These are phyloP conservation scores for Drosophila mimica DNA, from an alignment of 2,888 invertebrate genomes.

Conservation along the genomic window DNA sequence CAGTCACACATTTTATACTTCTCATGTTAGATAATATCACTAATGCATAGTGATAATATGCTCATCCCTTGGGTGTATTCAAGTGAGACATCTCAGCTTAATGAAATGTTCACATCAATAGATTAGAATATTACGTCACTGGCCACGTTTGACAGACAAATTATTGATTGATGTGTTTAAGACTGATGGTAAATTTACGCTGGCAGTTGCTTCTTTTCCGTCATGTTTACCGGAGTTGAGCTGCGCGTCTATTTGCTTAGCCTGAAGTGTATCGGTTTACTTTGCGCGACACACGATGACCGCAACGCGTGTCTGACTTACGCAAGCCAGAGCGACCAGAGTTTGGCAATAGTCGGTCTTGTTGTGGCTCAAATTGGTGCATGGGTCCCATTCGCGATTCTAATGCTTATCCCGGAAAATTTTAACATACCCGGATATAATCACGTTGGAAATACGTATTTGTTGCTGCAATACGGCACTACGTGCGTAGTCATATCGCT, in stretches of 20 bases:
- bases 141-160: neutral
- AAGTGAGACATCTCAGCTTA: neutral
- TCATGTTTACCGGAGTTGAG: constrained; percentile 62
- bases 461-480: constrained; percentile 36
- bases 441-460: constrained; percentile 66
- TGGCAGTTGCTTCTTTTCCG: constrained; percentile 25
- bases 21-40: neutral
- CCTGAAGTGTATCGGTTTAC: constrained; percentile 65
- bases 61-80: constrained; percentile 1
- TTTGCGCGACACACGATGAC: constrained; percentile 42
- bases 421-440: constrained; percentile 35
- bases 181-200: neutral
- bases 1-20: neutral
- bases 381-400: constrained; percentile 37
- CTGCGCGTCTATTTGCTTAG: constrained; percentile 64
- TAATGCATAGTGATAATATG: neutral
- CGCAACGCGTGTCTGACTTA: neutral
- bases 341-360: constrained; percentile 18
- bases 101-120: constrained; percentile 32
- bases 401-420: constrained; percentile 11
- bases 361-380: constrained; percentile 36
- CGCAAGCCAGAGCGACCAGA: constrained; percentile 30
- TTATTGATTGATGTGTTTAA: constrained; percentile 11
- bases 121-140: constrained; percentile 16
- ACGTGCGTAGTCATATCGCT: constrained; percentile 54